Percentiles rank a stretch among this genome's conserved stretches.
These are phyloP conservation scores for Porites cylindrica DNA, from an alignment of 92 coral and sea anemone species.

Conservation along the genomic window DNA sequence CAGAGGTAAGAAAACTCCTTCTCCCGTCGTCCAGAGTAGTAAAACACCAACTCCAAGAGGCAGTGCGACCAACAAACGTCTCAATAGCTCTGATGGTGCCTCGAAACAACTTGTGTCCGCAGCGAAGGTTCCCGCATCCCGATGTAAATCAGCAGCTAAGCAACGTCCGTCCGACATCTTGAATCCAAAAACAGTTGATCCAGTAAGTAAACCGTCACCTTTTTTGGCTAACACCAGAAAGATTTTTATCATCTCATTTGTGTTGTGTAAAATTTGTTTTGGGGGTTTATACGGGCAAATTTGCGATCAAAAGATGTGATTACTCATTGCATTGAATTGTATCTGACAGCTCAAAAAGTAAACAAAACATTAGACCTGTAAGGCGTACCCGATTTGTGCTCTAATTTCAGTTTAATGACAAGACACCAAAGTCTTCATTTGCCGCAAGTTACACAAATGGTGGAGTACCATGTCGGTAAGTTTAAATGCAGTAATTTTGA, in stretches of 20 bases:
- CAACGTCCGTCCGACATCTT: conserved; percentile 92
- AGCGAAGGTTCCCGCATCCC: conserved; percentile 50
- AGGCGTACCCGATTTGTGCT: conserved; percentile 7
- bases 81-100: conserved; percentile 74
- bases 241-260: not conserved
- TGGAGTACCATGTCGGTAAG: conserved; percentile 97
- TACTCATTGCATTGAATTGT: too few species aligned
- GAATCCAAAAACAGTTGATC: conserved; percentile 95
- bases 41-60: conserved; percentile 57
- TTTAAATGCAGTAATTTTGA: not conserved
- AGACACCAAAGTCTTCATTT: conserved; percentile 92
- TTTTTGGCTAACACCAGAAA: not conserved
- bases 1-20: conserved; percentile 75
- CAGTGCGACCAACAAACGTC: conserved; percentile 71
- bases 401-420: conserved; percentile 83
- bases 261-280: not conserved
- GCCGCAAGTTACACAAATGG: conserved; percentile 96
- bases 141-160: conserved; percentile 57
- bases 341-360: not conserved
- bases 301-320: not conserved
- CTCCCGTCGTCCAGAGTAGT: conserved; percentile 62
- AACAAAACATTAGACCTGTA: conserved; percentile 4
- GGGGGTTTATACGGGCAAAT: not conserved
- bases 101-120: conserved; percentile 65
- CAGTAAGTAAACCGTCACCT: conserved; percentile 63